A percentile compares a stretch with the other conserved stretches of the same genome.
Evolutionary conservation across 2,888 invertebrate species (phyloP).

Genomic region (Clostera curtula): DNA sequence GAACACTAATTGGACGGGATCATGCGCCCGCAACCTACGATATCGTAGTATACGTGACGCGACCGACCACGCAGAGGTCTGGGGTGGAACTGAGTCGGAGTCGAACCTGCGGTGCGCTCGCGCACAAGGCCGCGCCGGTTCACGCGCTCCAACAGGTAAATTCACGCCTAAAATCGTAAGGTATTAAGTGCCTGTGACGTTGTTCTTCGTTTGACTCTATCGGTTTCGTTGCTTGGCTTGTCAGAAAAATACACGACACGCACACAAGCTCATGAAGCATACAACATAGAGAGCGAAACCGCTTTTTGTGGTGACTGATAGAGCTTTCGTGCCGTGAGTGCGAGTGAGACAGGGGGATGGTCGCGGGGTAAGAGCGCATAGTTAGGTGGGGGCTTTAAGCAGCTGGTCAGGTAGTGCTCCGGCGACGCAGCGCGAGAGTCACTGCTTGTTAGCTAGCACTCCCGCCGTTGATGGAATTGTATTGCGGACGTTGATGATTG

Average conservation of each 20-base stretch:
- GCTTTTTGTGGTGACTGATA: slow-evolving; percentile 65
- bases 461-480: slow-evolving; percentile 55
- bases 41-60: slow-evolving; percentile 46
- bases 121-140: slow-evolving; percentile 76
- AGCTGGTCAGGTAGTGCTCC: slow-evolving; percentile 70
- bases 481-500: slow-evolving; percentile 48
- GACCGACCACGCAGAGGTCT: slow-evolving; percentile 62
- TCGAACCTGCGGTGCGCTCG: slow-evolving; percentile 72
- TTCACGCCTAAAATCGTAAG: slow-evolving; percentile 44
- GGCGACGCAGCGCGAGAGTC: slow-evolving; percentile 61
- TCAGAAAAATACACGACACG: slow-evolving; percentile 63
- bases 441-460: slow-evolving; percentile 69
- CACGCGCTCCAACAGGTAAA: slow-evolving; percentile 78
- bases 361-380: slow-evolving; percentile 53
- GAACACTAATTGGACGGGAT: slow-evolving; percentile 70
- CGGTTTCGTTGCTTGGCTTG: slow-evolving; percentile 47
- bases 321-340: slow-evolving; percentile 52
- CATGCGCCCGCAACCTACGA: slow-evolving; percentile 48
- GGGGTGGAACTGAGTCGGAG: slow-evolving; percentile 68
- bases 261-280: slow-evolving; percentile 45
- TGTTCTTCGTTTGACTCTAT: slow-evolving; percentile 45
- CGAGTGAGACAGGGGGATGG: slow-evolving; percentile 54
- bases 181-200: slow-evolving; percentile 47
- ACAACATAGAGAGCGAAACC: slow-evolving; percentile 57
- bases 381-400: slow-evolving; percentile 61